Percentiles rank a stretch among this genome's conserved stretches.
These are phyloP conservation scores for Argyra leucocephala DNA, from an alignment of 2,888 invertebrate species.

Conservation along the genomic window DNA sequence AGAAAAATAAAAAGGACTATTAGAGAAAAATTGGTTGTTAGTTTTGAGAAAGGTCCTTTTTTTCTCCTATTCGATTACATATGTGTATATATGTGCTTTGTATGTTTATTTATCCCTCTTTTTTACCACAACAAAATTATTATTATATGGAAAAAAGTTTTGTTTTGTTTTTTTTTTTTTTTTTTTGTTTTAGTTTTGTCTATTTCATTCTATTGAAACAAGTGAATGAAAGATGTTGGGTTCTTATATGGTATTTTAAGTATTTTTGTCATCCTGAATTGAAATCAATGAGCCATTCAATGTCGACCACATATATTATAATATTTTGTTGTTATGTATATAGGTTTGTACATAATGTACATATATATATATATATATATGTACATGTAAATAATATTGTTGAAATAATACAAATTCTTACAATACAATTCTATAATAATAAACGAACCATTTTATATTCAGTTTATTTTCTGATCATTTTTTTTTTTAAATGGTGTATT, in stretches of 20 bases:
- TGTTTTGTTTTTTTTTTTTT: neutral
- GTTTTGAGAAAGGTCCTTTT: too few relatives aligned
- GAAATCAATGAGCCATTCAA: slow-evolving; percentile 6
- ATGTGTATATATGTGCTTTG: too few relatives aligned
- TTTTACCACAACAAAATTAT: neutral
- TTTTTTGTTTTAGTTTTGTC: neutral
- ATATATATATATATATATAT: too few relatives aligned
- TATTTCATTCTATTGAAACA: neutral
- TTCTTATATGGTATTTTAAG: neutral
- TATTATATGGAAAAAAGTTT: neutral
- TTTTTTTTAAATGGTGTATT: too few relatives aligned
- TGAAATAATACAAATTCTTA: too few relatives aligned
- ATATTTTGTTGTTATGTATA: too few relatives aligned
- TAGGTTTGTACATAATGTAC: too few relatives aligned
- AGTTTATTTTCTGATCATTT: too few relatives aligned
- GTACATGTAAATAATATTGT: too few relatives aligned
- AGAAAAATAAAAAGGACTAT: neutral
- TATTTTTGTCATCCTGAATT: slow-evolving; percentile 1
- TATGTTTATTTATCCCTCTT: neutral
- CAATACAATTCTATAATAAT: too few relatives aligned
- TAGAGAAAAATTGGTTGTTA: neutral
- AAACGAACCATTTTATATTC: too few relatives aligned
- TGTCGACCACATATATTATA: neutral
- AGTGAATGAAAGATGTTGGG: neutral
- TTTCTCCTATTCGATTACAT: too few relatives aligned